phyloP scores from a whole-genome alignment of 2,113 vertebrate genomes.

The Nesospiza acunhae region DNA sequence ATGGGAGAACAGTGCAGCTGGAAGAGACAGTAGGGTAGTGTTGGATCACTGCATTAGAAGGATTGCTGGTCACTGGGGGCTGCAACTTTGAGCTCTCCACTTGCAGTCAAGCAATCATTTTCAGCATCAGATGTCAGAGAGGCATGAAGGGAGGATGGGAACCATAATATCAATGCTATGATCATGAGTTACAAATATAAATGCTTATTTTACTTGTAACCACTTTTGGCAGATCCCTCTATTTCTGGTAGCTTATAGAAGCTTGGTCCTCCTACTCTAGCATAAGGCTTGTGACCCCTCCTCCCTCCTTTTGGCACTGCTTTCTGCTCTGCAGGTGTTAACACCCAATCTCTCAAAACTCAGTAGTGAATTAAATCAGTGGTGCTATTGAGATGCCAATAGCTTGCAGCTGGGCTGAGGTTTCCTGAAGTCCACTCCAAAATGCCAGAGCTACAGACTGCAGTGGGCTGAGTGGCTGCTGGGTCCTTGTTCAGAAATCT shows the following conservation, averaged over 20 bases:
- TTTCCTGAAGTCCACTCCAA: neutral
- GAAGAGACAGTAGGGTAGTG: neutral
- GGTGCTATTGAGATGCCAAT: neutral
- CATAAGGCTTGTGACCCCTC: neutral
- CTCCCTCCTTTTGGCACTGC: neutral
- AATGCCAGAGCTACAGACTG: neutral
- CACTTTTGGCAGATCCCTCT: neutral
- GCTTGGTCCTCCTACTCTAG: neutral
- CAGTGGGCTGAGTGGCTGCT: neutral
- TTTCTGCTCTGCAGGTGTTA: neutral
- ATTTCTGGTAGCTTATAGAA: neutral
- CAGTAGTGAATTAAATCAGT: neutral
- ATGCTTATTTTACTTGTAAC: neutral
- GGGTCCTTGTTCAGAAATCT: neutral
- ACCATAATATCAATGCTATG: neutral
- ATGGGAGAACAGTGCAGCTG: neutral
- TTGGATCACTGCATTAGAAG: neutral
- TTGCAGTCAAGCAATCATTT: neutral
- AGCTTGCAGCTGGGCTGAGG: constrained; percentile 5
- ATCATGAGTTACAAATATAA: neutral
- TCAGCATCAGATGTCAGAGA: neutral
- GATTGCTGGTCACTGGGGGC: neutral
- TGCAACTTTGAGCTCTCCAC: neutral
- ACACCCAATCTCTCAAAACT: neutral
- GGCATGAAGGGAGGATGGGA: neutral